Evolutionary conservation across 2,797 vertebrate genomes (phyloP).

Genomic region (Hydrophis major): DNA sequence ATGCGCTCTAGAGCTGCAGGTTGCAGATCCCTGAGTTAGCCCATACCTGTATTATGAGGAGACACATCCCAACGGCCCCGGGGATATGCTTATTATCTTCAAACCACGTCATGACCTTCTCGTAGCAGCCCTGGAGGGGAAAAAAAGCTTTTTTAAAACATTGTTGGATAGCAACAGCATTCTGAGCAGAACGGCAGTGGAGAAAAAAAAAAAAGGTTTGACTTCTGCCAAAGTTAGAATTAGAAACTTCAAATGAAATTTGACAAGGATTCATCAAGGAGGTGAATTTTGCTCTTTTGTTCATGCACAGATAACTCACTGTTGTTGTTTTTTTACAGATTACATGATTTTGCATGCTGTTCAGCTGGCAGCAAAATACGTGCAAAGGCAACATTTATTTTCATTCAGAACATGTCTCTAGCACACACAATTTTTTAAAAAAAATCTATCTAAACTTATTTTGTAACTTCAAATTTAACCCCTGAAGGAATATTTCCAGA

Average conservation of each 20-base stretch:
- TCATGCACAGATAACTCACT: neutral
- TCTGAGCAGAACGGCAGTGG: neutral
- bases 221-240: neutral
- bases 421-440: neutral
- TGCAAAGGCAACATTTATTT: neutral
- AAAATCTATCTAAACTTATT: neutral
- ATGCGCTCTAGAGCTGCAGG: too few species aligned
- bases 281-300: neutral
- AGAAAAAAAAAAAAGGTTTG: neutral
- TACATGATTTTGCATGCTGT: neutral
- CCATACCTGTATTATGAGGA: constrained; percentile 92
- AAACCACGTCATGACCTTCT: constrained; percentile 91
- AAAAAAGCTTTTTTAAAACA: neutral
- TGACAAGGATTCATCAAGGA: neutral
- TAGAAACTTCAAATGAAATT: neutral
- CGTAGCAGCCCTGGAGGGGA: constrained; percentile 87
- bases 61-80: constrained; percentile 89
- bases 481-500: neutral
- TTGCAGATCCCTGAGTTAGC: neutral
- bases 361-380: neutral
- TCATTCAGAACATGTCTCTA: neutral
- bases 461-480: neutral
- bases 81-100: constrained; percentile 93
- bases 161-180: neutral
- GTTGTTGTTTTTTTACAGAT: neutral